Evolutionary conservation across 2,113 vertebrate genomes (phyloP), one percentile per base, ranked within the genome.

Genomic region (Sitta europaea): DNA sequence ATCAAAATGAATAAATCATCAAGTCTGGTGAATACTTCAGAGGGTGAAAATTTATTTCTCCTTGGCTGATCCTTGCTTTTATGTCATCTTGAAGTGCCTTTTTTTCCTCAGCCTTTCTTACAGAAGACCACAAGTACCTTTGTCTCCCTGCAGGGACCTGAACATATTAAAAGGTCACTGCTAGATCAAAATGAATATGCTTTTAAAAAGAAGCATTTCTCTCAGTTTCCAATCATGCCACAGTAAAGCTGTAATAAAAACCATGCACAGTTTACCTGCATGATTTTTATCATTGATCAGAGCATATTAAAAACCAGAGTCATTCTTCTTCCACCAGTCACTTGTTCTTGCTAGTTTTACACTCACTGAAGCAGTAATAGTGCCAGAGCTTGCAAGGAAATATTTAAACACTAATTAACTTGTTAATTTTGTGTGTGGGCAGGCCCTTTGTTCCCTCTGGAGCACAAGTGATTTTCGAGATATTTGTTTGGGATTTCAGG

Each of bases 351-450:
- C 59, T 80, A 43, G 78, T 67, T 88, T 70, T 88, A 17, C 43
- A 54, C 51, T 82, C 75, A n/a, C 0, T 33, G 28, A 55, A 65
- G 76, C 57, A 67, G 36, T 24, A 36, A n/a, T 5, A 77, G 57
- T 77, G 82, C 82, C 94, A 78, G 70, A 93, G 72, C 63, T 87
- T 43, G 68, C 93, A 86, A 68, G 40, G 82, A 93, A 88, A 86
- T 77, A 88, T 81, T 95, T 80, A 84, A 95, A 80, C 73, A 21
- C 90, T 92, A 94, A 96, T 96, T 95, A 94, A 93, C 82, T 90
- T 90, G 59, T 94, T 94, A 83, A 80, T 94, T 88, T 75, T 88
- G 14, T 59, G 82, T 71, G 94, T 93, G 92, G 96, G 96, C 76
- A 93, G 93, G 72, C 72, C 53, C 28, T 13, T 74, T 88, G 67